Conservation (phyloP, 2,797 vertebrate species). For the Myotis myotis region DNA sequence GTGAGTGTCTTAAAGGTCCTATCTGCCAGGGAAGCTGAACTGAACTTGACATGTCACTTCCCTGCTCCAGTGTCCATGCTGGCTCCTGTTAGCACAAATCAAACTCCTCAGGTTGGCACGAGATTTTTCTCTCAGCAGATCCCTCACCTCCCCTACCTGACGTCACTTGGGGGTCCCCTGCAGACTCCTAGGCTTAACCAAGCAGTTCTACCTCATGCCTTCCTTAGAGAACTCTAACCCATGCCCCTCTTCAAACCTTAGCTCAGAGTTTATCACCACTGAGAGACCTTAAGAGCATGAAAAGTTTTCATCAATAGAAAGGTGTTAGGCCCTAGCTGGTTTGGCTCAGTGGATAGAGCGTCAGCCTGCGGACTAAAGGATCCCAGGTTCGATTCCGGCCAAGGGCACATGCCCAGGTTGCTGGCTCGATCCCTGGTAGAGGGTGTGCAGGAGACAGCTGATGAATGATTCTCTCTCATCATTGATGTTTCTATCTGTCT, state of each 20-base stretch:
- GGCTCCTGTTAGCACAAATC: background rate
- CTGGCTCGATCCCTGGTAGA: too few relatives aligned
- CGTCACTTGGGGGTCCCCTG: background rate
- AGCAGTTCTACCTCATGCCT: background rate
- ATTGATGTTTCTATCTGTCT: too few relatives aligned
- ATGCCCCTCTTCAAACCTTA: background rate
- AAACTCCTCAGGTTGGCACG: background rate
- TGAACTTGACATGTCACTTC: background rate
- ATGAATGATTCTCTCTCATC: too few relatives aligned
- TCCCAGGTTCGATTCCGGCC: too few relatives aligned
- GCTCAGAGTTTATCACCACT: background rate
- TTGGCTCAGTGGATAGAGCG: too few relatives aligned
- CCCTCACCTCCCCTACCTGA: background rate
- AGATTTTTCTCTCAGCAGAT: background rate
- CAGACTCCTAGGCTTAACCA: background rate
- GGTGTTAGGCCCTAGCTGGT: too few relatives aligned
- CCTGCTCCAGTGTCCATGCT: background rate
- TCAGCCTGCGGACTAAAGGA: too few relatives aligned
- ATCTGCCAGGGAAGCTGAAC: background rate
- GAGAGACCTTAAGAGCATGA: background rate
- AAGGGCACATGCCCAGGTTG: too few relatives aligned
- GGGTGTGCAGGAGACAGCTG: too few relatives aligned
- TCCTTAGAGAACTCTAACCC: background rate
- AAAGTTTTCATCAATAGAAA: background rate
- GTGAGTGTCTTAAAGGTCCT: background rate